phyloP scores from a whole-genome alignment of 2,888 invertebrate species.

The Nymphalis urticae region DNA sequence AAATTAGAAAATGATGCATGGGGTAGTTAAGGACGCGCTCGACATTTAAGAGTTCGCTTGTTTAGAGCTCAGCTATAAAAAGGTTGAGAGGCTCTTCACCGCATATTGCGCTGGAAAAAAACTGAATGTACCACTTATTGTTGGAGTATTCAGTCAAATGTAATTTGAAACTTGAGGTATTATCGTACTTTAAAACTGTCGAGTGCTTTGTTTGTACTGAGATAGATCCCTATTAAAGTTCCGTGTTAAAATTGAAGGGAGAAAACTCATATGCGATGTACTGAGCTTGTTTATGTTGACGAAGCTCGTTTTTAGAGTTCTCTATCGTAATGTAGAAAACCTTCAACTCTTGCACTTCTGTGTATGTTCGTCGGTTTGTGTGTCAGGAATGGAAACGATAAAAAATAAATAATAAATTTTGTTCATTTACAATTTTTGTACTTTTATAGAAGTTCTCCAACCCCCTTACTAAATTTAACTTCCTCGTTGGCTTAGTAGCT shows the following conservation, averaged over 20 bases:
- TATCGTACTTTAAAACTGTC: slow-evolving; percentile 35
- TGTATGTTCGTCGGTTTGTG: too few relatives aligned
- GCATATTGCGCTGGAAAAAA: slow-evolving; percentile 43
- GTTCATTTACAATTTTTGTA: too few relatives aligned
- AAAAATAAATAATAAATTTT: too few relatives aligned
- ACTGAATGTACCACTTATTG: slow-evolving; percentile 41
- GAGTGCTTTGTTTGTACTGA: slow-evolving; percentile 27
- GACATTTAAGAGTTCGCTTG: slow-evolving; percentile 25
- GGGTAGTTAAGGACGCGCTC: slow-evolving; percentile 14
- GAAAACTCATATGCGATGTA: background rate
- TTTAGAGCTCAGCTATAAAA: slow-evolving; percentile 41
- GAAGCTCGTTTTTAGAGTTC: background rate
- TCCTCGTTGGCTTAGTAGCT: too few relatives aligned
- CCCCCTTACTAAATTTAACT: too few relatives aligned
- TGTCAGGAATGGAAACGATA: too few relatives aligned
- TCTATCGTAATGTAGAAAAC: background rate
- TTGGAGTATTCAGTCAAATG: slow-evolving; percentile 39
- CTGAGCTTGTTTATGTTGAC: background rate
- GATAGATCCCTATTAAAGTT: slow-evolving; percentile 12
- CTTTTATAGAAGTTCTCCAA: too few relatives aligned
- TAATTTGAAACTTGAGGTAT: slow-evolving; percentile 38
- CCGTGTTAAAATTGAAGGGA: background rate
- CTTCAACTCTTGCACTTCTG: background rate
- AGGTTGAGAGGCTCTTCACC: slow-evolving; percentile 41
- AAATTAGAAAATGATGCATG: slow-evolving; percentile 2